Evolutionary conservation across 2,888 invertebrate species (phyloP).

Genomic region (Pyralis farinalis): DNA sequence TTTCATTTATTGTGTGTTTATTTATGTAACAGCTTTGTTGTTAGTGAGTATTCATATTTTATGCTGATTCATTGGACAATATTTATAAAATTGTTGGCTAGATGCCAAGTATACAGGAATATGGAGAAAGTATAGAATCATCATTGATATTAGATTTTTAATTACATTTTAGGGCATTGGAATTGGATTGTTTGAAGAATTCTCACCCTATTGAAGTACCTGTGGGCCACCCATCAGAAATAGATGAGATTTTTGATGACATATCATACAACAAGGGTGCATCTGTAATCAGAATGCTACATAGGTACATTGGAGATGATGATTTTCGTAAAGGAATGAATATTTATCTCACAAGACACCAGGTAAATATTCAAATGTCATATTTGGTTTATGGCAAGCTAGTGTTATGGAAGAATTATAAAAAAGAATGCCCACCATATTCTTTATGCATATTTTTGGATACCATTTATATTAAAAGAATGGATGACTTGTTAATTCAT

Average conservation of each 20-base stretch:
- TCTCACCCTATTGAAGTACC: slow-evolving; percentile 98
- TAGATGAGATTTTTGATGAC: slow-evolving; percentile 98
- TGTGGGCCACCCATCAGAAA: slow-evolving; percentile 95
- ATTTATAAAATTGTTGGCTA: not conserved
- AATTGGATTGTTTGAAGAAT: slow-evolving; percentile 93
- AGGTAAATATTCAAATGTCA: slow-evolving; percentile 64
- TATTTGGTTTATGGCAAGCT: no score
- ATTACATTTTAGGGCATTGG: slow-evolving; percentile 83
- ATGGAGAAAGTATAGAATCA: not conserved
- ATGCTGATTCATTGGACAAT: not conserved
- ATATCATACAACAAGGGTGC: slow-evolving; percentile 98
- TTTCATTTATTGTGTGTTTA: no score
- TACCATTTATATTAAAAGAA: no score
- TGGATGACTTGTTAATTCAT: no score
- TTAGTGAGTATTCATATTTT: not conserved
- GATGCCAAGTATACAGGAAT: slow-evolving; percentile 9
- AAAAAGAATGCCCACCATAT: no score
- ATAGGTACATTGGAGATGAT: slow-evolving; percentile 95
- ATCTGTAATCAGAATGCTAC: slow-evolving; percentile 96
- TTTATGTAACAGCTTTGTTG: no score
- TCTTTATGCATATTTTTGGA: no score
- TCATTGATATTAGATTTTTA: no score
- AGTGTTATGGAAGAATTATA: no score
- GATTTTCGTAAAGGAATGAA: slow-evolving; percentile 97
- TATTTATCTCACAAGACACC: slow-evolving; percentile 91